Percentiles rank a stretch among this genome's conserved stretches.
These are phyloP conservation scores for Indicator maculatus DNA, from an alignment of 2,113 vertebrate genomes.

Conservation along the genomic window DNA sequence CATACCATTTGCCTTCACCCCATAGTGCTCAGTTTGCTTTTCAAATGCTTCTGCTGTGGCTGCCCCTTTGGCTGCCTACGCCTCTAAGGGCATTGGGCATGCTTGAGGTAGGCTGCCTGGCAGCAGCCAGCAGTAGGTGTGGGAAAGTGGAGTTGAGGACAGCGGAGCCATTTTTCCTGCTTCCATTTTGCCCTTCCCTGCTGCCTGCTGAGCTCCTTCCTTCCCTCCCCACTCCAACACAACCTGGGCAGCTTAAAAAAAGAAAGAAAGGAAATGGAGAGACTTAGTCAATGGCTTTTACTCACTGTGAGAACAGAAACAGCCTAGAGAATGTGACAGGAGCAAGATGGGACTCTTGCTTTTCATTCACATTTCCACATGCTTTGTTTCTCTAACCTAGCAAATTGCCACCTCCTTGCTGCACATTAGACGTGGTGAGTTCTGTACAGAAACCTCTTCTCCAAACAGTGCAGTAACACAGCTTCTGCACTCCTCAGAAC, in stretches of 20 bases:
- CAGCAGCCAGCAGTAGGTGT: neutral
- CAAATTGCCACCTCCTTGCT: neutral
- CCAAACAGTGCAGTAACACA: neutral
- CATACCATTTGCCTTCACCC: neutral
- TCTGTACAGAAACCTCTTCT: neutral
- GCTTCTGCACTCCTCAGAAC: neutral
- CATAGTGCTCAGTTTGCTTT: neutral
- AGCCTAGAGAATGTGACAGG: neutral
- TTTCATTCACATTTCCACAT: neutral
- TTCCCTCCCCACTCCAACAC: neutral
- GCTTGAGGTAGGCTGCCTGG: neutral
- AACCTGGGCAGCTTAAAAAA: neutral
- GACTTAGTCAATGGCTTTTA: neutral
- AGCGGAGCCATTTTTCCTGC: neutral
- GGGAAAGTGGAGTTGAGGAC: neutral
- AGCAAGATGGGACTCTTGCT: neutral
- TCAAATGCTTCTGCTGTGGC: neutral
- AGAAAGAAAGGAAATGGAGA: neutral
- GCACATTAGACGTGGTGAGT: rapidly evolving
- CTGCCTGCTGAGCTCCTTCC: neutral
- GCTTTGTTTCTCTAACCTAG: neutral
- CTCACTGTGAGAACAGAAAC: neutral
- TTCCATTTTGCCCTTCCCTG: neutral
- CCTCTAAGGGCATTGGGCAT: neutral
- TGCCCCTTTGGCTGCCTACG: neutral